A percentile compares a stretch with the other conserved stretches of the same genome.
Evolutionary conservation across 2,797 vertebrate genomes (phyloP).

Genomic region (Scolopax bukidnonensis): DNA sequence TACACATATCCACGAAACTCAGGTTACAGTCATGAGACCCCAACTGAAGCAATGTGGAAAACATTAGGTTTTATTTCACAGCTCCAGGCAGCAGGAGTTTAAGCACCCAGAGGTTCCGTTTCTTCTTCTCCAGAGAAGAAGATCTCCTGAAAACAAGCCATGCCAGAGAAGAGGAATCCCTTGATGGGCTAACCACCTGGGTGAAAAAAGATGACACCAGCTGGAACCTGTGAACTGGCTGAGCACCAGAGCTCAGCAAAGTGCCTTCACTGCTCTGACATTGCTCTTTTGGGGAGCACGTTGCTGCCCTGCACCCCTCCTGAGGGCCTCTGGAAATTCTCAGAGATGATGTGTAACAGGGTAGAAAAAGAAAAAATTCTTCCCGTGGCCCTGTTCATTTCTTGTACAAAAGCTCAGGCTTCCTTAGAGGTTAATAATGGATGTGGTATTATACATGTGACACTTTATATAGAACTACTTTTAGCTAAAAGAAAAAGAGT

Average conservation of each 20-base stretch:
- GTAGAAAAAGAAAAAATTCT: not conserved
- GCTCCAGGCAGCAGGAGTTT: not conserved
- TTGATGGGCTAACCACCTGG: not conserved
- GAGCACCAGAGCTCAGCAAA: not conserved
- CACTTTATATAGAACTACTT: not conserved
- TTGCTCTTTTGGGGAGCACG: not conserved
- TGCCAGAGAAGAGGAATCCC: not conserved
- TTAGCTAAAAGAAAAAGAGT: not conserved
- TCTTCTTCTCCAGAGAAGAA: not conserved
- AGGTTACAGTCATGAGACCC: not conserved
- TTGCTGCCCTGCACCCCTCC: not conserved
- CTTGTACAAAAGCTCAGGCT: not conserved
- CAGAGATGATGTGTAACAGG: not conserved
- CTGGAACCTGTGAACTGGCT: not conserved
- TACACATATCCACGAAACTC: not conserved
- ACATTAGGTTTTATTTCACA: not conserved
- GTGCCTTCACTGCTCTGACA: too few relatives aligned
- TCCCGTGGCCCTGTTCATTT: not conserved
- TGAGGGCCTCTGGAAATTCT: not conserved
- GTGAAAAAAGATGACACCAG: not conserved
- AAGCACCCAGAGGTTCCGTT: not conserved
- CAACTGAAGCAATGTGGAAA: not conserved
- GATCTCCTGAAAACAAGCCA: not conserved
- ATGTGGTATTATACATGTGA: not conserved
- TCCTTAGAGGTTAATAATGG: not conserved